Percentiles rank a stretch among this genome's conserved stretches.
Conservation (phyloP, 2,113 vertebrate species). For the Todiramphus chloris region DNA sequence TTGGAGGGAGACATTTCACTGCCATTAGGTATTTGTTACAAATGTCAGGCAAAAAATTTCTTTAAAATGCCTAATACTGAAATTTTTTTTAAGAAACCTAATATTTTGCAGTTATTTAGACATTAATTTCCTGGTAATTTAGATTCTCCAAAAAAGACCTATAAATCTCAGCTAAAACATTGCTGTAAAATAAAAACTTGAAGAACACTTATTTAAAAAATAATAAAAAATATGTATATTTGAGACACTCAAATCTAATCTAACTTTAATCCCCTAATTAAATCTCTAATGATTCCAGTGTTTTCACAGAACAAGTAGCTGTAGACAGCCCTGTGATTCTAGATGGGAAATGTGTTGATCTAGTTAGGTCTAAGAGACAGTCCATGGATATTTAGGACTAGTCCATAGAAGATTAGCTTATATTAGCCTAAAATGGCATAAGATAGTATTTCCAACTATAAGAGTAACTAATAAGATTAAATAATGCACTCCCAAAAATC, state of each 20-base stretch:
- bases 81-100: background rate
- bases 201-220: background rate
- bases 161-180: background rate
- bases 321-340: background rate
- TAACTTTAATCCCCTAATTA: background rate
- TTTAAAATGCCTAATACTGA: background rate
- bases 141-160: background rate
- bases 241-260: background rate
- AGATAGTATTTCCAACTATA: background rate
- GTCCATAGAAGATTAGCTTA: background rate
- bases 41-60: background rate
- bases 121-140: background rate
- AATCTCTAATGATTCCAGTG: background rate
- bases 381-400: background rate
- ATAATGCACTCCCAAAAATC: background rate
- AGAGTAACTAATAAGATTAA: background rate
- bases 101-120: background rate
- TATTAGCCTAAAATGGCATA: background rate
- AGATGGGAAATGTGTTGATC: background rate
- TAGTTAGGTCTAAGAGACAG: background rate
- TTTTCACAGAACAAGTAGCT: background rate
- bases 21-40: background rate
- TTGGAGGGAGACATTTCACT: background rate
- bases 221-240: background rate
- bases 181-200: background rate